A percentile compares a stretch with the other conserved stretches of the same genome.
phyloP scores from a whole-genome alignment of 2,888 invertebrate species.

The Nomada lathburiana region DNA sequence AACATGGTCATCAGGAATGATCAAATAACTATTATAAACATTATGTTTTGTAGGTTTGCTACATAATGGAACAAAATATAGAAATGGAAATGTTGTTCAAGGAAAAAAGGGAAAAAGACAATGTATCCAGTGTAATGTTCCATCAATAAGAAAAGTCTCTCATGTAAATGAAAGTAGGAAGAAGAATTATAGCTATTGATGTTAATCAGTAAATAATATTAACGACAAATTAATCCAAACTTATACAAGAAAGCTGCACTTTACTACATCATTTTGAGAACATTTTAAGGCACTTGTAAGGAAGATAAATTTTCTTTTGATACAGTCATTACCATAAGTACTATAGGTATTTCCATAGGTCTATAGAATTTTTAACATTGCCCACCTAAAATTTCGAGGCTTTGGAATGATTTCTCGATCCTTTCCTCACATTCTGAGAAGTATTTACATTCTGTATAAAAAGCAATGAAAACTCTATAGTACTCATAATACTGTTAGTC shows the following conservation, averaged over 20 bases:
- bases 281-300: slow-evolving; percentile 61
- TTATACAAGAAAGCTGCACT: slow-evolving; percentile 32
- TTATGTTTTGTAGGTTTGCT: slow-evolving; percentile 29
- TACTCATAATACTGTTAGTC: slow-evolving; percentile 63
- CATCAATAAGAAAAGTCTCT: slow-evolving; percentile 19
- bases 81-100: slow-evolving; percentile 26
- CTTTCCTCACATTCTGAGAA: slow-evolving; percentile 18
- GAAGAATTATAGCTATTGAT: background rate
- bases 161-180: background rate
- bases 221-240: slow-evolving; percentile 30
- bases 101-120: slow-evolving; percentile 5
- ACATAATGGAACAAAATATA: slow-evolving; percentile 31
- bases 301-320: slow-evolving; percentile 62
- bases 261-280: slow-evolving; percentile 21
- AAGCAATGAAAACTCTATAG: slow-evolving; percentile 55
- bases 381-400: background rate
- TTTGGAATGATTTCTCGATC: background rate
- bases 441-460: slow-evolving; percentile 20
- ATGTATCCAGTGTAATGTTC: slow-evolving; percentile 1
- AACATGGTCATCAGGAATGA: slow-evolving; percentile 38
- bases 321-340: slow-evolving; percentile 57
- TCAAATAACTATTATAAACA: slow-evolving; percentile 27
- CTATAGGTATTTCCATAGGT: slow-evolving; percentile 54
- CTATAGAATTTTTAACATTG: slow-evolving; percentile 15
- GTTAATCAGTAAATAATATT: slow-evolving; percentile 17